Conservation (phyloP, 2,113 vertebrate genomes). For the Aspidoscelis tigris region DNA sequence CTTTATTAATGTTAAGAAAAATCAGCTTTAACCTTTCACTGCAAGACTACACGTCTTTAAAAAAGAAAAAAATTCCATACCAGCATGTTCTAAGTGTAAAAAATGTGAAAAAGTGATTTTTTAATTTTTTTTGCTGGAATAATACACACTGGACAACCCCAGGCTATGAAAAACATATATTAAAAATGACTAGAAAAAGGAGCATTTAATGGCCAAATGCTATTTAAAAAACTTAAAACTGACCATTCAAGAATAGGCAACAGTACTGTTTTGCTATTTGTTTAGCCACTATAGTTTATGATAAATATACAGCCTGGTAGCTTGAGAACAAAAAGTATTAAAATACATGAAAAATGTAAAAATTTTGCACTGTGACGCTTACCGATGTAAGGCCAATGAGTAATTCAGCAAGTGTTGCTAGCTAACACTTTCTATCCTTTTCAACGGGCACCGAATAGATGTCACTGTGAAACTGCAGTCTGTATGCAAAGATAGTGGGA, state of each 20-base stretch:
- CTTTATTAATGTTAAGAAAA: constrained; percentile 9
- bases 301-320: constrained; percentile 57
- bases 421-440: constrained; percentile 40
- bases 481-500: neutral
- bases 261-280: constrained; percentile 70
- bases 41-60: neutral
- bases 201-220: constrained; percentile 66
- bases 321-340: constrained; percentile 64
- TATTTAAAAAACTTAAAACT: constrained; percentile 63
- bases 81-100: constrained; percentile 54
- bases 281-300: constrained; percentile 63
- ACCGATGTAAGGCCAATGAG: constrained; percentile 58
- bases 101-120: constrained; percentile 40
- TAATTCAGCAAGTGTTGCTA: constrained; percentile 45
- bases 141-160: constrained; percentile 43
- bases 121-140: constrained; percentile 58
- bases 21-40: constrained; percentile 1
- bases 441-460: neutral
- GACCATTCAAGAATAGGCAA: constrained; percentile 70
- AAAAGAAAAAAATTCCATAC: constrained; percentile 28
- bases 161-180: constrained; percentile 64
- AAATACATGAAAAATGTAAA: constrained; percentile 56
- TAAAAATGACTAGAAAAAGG: constrained; percentile 55
- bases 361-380: constrained; percentile 56
- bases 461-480: neutral